Evolutionary conservation across 1,140 invertebrate species (phyloP).

Genomic region (Drosophila pseudoananassae): DNA sequence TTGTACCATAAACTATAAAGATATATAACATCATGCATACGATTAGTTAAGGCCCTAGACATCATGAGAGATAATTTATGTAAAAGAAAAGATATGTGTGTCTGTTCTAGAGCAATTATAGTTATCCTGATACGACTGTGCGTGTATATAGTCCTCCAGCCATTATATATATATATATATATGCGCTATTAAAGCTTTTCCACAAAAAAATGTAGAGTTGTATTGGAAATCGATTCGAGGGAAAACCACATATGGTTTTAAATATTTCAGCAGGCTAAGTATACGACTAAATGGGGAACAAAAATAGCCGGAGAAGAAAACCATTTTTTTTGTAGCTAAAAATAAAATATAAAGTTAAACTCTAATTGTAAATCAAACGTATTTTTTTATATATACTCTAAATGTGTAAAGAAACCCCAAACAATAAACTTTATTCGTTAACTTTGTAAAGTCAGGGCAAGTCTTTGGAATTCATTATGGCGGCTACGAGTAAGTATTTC

Average conservation of each 20-base stretch:
- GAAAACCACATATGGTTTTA: background rate
- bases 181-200: background rate
- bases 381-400: background rate
- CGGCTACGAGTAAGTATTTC: no score
- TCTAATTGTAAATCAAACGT: background rate
- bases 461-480: background rate
- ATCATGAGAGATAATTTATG: conserved; percentile 29
- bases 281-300: background rate
- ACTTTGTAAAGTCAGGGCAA: background rate
- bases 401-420: background rate
- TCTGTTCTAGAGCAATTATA: conserved; percentile 24
- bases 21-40: conserved; percentile 2
- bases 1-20: conserved; percentile 20
- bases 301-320: background rate
- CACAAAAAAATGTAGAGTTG: background rate
- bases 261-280: background rate
- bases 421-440: no score
- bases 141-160: background rate
- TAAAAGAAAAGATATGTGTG: conserved; percentile 5
- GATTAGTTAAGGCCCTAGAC: conserved; percentile 23
- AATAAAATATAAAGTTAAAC: background rate
- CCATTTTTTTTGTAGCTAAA: background rate
- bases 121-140: conserved; percentile 31
- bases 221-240: conserved; percentile 11
- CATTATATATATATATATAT: no score